Evolutionary conservation across 2,888 invertebrate species (phyloP).

Genomic region (Steinernema carpocapsae): DNA sequence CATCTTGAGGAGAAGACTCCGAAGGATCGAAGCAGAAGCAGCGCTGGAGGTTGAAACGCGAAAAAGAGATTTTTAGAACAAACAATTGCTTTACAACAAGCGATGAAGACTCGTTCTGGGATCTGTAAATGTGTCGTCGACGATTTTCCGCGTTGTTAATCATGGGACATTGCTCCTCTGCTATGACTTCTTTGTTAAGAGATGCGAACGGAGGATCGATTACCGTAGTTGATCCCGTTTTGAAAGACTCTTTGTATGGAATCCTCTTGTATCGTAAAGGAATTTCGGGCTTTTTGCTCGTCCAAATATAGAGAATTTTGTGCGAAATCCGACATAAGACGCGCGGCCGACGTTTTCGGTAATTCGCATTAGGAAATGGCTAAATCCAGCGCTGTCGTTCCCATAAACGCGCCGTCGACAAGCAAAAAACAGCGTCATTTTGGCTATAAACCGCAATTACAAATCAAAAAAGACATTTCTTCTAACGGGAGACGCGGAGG

Average conservation of each 20-base stretch:
- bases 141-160: conserved; percentile 8
- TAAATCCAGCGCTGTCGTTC: conserved; percentile 20
- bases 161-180: conserved; percentile 14
- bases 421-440: conserved; percentile 32
- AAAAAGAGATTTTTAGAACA: conserved; percentile 24
- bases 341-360: neutral
- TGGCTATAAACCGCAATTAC: conserved; percentile 29
- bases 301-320: neutral
- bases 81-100: conserved; percentile 30
- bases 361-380: conserved; percentile 19
- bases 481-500: neutral
- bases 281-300: neutral
- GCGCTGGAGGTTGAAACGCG: conserved; percentile 5
- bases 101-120: conserved; percentile 19
- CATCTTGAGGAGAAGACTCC: neutral
- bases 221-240: too few relatives aligned
- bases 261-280: too few relatives aligned
- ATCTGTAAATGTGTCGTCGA: conserved; percentile 8
- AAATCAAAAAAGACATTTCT: conserved; percentile 28
- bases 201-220: neutral
- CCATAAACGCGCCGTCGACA: conserved; percentile 29
- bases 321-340: neutral
- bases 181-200: conserved; percentile 16
- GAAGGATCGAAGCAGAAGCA: conserved; percentile 1
- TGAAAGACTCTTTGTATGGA: neutral